Percentiles rank a stretch among this genome's conserved stretches.
Conservation (phyloP, 2,888 invertebrate species). For the Temnothorax rugatulus region DNA sequence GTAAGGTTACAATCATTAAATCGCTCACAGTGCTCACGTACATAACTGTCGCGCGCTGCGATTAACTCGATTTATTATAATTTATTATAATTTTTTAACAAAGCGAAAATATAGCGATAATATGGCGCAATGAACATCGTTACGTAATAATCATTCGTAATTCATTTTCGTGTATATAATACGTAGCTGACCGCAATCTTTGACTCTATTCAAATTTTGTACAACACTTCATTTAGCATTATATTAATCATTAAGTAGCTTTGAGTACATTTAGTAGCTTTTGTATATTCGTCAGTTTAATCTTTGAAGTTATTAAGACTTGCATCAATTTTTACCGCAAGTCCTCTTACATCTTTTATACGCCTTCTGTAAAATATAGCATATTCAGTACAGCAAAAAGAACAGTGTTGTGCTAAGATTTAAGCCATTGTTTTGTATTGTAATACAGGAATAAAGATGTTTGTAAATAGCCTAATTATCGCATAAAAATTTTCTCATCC, state of each 20-base stretch:
- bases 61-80: conserved; percentile 53
- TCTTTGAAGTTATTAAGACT: conserved; percentile 80
- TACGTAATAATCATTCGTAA: conserved; percentile 40
- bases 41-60: conserved; percentile 17
- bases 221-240: conserved; percentile 71
- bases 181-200: conserved; percentile 68
- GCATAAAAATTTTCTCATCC: neutral
- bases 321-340: conserved; percentile 78
- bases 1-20: conserved; percentile 46
- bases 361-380: neutral
- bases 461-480: conserved; percentile 17
- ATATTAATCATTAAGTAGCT: conserved; percentile 67
- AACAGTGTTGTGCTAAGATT: conserved; percentile 19
- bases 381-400: neutral
- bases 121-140: conserved; percentile 56
- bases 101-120: conserved; percentile 42
- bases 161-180: conserved; percentile 71
- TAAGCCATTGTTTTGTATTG: conserved; percentile 44
- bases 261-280: conserved; percentile 72
- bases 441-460: conserved; percentile 41
- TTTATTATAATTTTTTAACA: conserved; percentile 60
- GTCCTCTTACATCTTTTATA: conserved; percentile 34
- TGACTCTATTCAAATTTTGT: conserved; percentile 73
- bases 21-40: conserved; percentile 43
- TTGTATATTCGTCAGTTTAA: conserved; percentile 80